Evolutionary conservation across 2,797 vertebrate genomes (phyloP).

Genomic region (Hipposideros larvatus): DNA sequence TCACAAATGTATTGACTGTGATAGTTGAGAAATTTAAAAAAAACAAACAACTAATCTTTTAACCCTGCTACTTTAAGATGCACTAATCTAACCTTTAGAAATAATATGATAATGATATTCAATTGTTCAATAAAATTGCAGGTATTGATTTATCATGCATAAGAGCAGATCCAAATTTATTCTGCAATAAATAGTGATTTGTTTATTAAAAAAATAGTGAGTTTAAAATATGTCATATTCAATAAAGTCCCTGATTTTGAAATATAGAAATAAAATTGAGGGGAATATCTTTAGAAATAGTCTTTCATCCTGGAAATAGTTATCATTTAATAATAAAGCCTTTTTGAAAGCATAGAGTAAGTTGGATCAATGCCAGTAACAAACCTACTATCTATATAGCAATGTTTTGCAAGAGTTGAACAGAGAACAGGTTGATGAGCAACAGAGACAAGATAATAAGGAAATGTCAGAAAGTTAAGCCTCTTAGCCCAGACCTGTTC

Average conservation of each 20-base stretch:
- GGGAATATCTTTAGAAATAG: slow-evolving; percentile 12
- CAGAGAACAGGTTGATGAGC: not conserved
- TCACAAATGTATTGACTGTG: slow-evolving; percentile 7
- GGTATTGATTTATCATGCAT: not conserved
- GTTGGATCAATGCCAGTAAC: not conserved
- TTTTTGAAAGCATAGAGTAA: slow-evolving; percentile 14
- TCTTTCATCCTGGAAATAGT: not conserved
- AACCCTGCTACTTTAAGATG: not conserved
- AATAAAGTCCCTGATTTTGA: not conserved
- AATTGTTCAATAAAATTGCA: slow-evolving; percentile 9
- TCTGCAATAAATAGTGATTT: not conserved
- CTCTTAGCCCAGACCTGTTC: not conserved
- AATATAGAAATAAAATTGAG: not conserved
- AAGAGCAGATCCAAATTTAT: slow-evolving; percentile 28
- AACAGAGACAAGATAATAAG: not conserved
- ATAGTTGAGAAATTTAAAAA: not conserved
- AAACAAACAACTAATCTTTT: not conserved
- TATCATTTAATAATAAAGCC: not conserved
- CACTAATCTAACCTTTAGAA: slow-evolving; percentile 25
- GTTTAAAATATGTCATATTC: slow-evolving; percentile 16
- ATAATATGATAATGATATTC: not conserved
- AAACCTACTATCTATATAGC: not conserved
- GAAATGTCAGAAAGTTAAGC: slow-evolving; percentile 22
- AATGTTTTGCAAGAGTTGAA: not conserved
- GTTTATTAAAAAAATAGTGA: not conserved